Conservation (phyloP, 1,140 invertebrate genomes). For the Stegodyphus mimosarum region DNA sequence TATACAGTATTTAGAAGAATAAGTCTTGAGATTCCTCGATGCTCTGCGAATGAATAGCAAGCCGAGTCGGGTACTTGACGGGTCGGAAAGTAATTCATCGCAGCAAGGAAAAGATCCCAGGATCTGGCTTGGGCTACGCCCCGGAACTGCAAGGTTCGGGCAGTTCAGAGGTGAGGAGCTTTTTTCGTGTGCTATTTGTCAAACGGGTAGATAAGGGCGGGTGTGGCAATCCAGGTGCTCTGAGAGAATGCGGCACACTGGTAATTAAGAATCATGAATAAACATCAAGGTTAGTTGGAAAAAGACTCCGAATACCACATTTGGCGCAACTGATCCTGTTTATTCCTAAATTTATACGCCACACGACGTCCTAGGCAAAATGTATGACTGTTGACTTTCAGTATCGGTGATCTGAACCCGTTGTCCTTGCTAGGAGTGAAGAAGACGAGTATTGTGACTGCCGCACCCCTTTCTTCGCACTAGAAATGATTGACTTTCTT, state of each 20-base stretch:
- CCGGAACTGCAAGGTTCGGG: constrained; percentile 57
- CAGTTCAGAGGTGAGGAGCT: constrained; percentile 56
- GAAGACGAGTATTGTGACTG: too few species aligned
- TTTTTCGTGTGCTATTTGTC: constrained; percentile 60
- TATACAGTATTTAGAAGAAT: too few species aligned
- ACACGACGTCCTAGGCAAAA: not conserved
- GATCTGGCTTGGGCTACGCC: constrained; percentile 66
- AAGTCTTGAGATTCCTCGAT: too few species aligned
- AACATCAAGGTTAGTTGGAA: constrained; percentile 56
- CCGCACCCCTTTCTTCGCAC: too few species aligned
- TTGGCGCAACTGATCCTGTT: not conserved
- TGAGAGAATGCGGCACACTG: constrained; percentile 38
- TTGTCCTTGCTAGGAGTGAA: not conserved
- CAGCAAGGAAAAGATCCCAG: constrained; percentile 44
- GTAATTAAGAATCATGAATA: constrained; percentile 61
- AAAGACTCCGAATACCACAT: constrained; percentile 17
- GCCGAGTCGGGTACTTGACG: not conserved
- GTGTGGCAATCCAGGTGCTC: constrained; percentile 58
- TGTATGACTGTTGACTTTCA: not conserved
- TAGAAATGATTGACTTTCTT: too few species aligned
- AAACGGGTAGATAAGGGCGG: constrained; percentile 57
- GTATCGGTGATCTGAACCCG: not conserved
- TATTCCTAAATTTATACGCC: constrained; percentile 4
- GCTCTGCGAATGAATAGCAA: too few species aligned
- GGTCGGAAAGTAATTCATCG: constrained; percentile 29